A percentile compares a stretch with the other conserved stretches of the same genome.
Conservation (phyloP, 2,888 invertebrate species). For the Ormyrus nitidulus region DNA sequence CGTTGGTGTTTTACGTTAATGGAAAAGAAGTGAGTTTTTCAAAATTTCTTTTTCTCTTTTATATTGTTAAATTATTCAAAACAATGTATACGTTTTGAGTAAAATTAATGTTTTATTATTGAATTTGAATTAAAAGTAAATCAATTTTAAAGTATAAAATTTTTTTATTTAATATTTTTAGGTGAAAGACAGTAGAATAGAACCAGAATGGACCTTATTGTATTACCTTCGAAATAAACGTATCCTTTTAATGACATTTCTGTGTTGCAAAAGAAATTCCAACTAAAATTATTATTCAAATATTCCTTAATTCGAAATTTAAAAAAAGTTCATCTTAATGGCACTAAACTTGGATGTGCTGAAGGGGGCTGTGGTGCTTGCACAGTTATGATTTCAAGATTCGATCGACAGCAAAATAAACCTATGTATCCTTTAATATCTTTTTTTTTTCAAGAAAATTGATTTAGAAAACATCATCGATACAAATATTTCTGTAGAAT, state of each 20-base stretch:
- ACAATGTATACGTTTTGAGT: too few species aligned
- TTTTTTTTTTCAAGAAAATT: too few species aligned
- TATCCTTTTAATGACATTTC: constrained; percentile 75
- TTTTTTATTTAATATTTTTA: constrained; percentile 70
- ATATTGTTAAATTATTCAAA: too few species aligned
- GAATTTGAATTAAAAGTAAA: constrained; percentile 1
- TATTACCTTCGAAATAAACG: constrained; percentile 87
- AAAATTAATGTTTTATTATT: too few species aligned
- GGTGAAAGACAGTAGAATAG: constrained; percentile 84
- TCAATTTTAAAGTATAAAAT: neutral
- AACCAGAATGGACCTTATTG: constrained; percentile 91
- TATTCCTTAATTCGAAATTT: constrained; percentile 22
- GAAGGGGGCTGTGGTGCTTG: constrained; percentile 98
- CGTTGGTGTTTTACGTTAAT: constrained; percentile 80
- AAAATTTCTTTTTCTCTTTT: neutral
- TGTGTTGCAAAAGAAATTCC: neutral
- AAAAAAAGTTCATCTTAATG: constrained; percentile 82
- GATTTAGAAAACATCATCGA: too few species aligned
- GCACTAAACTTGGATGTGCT: constrained; percentile 95
- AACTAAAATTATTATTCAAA: neutral
- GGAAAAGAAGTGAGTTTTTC: constrained; percentile 78
- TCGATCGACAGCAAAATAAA: constrained; percentile 78
- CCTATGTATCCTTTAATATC: constrained; percentile 62
- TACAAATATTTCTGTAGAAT: too few species aligned
- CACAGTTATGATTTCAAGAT: constrained; percentile 94